These are phyloP conservation scores for Aplochiton taeniatus DNA, from an alignment of 2,797 vertebrate species.

Conservation along the genomic window DNA sequence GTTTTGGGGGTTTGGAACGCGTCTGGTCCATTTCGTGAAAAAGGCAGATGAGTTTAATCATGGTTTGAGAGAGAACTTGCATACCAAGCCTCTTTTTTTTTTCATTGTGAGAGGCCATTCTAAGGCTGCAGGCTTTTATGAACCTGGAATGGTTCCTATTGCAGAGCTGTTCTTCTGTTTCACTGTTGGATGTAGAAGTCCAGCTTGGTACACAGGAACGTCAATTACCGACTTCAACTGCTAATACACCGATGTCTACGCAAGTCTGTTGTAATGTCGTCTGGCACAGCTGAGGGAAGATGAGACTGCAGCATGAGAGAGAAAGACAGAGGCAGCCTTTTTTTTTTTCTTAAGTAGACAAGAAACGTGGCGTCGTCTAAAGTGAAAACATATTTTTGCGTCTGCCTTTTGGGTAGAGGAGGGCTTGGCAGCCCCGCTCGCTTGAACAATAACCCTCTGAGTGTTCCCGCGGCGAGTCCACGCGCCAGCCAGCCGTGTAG, in stretches of 20 bases:
- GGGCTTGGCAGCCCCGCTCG: slow-evolving; percentile 57
- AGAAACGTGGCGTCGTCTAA: slow-evolving; percentile 63
- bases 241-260: slow-evolving; percentile 56
- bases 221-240: slow-evolving; percentile 62
- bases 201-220: slow-evolving; percentile 60
- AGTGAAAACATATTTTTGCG: slow-evolving; percentile 69
- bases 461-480: slow-evolving; percentile 56
- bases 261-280: slow-evolving; percentile 53
- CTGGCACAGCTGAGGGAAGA: slow-evolving; percentile 47
- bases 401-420: slow-evolving; percentile 56
- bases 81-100: slow-evolving; percentile 45
- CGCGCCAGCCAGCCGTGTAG: slow-evolving; percentile 48
- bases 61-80: slow-evolving; percentile 62
- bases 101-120: slow-evolving; percentile 38
- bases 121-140: slow-evolving; percentile 47
- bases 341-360: slow-evolving; percentile 53
- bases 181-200: slow-evolving; percentile 64
- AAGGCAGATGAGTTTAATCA: slow-evolving; percentile 71
- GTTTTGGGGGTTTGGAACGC: slow-evolving; percentile 49
- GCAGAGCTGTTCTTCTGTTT: slow-evolving; percentile 68
- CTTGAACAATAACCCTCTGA: slow-evolving; percentile 60
- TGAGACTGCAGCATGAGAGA: background rate
- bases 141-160: slow-evolving; percentile 69
- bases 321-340: slow-evolving; percentile 15
- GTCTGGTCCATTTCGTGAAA: too few relatives aligned